phyloP scores from a whole-genome alignment of 2,797 vertebrate genomes.

The Loris lydekkerianus region DNA sequence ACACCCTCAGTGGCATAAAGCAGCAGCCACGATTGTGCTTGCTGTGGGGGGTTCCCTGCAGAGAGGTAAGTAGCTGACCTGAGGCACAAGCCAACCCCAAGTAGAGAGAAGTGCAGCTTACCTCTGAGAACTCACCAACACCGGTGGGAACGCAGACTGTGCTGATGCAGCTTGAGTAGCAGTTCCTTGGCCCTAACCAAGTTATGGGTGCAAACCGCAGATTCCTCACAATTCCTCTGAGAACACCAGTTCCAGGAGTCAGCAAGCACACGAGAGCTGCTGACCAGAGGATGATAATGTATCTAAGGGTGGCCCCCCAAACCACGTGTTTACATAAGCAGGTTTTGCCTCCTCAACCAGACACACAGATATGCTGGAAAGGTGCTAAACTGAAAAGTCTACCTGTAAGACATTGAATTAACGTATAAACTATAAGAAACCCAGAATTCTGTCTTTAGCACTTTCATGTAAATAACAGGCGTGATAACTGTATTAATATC shows the following conservation, averaged over 20 bases:
- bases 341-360: background rate
- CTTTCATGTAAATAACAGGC: background rate
- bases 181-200: background rate
- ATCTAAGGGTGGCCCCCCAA: accelerated
- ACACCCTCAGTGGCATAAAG: background rate
- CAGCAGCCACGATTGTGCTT: background rate
- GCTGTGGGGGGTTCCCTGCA: background rate
- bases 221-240: background rate
- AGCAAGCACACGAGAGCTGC: background rate
- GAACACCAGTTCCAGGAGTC: background rate
- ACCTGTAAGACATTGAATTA: background rate
- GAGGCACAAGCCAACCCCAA: background rate
- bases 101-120: background rate
- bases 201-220: background rate
- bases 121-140: too few relatives aligned
- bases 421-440: background rate
- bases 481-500: background rate
- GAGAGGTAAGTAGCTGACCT: background rate
- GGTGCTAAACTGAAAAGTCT: background rate
- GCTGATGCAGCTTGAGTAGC: background rate
- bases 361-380: background rate
- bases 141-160: background rate
- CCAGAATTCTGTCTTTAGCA: background rate
- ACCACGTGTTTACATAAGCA: background rate
- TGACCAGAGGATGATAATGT: background rate